Conservation (phyloP, 2,797 vertebrate species). For the Gymnodraco acuticeps region DNA sequence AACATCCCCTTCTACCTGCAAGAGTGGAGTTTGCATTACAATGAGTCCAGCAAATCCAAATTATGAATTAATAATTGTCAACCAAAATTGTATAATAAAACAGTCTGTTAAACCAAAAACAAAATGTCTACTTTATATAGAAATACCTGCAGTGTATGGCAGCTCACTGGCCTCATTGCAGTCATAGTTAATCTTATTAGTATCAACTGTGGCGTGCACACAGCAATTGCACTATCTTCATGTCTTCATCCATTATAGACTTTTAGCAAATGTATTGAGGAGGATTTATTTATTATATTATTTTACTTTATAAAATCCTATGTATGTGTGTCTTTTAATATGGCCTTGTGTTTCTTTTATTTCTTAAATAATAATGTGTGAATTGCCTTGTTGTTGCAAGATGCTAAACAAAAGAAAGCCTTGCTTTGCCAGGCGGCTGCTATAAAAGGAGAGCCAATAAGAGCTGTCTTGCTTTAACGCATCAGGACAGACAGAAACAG, state of each 20-base stretch:
- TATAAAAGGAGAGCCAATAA: neutral
- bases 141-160: no score
- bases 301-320: neutral
- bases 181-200: neutral
- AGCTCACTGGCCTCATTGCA: neutral
- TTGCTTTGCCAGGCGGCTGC: neutral
- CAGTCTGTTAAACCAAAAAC: neutral
- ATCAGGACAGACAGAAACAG: neutral
- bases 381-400: constrained; percentile 1
- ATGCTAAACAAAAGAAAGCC: neutral
- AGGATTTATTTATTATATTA: no score
- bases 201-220: neutral
- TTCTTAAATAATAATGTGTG: neutral
- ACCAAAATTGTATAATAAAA: neutral
- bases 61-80: neutral
- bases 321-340: neutral
- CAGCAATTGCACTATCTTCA: neutral
- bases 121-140: neutral
- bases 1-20: constrained; percentile 84
- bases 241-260: neutral
- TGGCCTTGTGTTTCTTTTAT: neutral
- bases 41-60: neutral
- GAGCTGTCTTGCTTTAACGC: neutral
- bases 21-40: neutral
- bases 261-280: no score